phyloP scores from a whole-genome alignment of 2,888 invertebrate genomes.

The Philaethria dido region DNA sequence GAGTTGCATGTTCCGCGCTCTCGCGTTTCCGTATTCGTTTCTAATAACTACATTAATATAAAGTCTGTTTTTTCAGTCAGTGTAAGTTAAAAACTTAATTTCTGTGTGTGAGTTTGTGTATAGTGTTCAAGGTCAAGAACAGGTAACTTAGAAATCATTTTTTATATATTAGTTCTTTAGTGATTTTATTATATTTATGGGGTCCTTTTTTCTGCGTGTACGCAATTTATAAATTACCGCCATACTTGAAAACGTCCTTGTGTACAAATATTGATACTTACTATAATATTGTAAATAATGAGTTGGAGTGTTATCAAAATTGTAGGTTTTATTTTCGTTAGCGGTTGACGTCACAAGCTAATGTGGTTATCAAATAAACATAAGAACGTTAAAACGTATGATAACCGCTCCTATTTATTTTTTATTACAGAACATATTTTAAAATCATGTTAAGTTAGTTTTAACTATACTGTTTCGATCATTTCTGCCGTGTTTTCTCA shows the following conservation, averaged over 20 bases:
- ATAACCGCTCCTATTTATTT: conserved; percentile 33
- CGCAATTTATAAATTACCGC: conserved; percentile 19
- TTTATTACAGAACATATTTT: conserved; percentile 6
- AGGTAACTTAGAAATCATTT: conserved; percentile 17
- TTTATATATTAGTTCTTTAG: background rate
- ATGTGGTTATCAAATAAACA: conserved; percentile 44
- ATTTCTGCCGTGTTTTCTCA: background rate
- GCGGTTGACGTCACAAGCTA: conserved; percentile 36
- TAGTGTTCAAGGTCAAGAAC: conserved; percentile 20
- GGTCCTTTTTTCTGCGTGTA: conserved; percentile 21
- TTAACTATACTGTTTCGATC: background rate
- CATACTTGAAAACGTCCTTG: background rate
- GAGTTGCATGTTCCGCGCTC: conserved; percentile 53
- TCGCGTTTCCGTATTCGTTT: conserved; percentile 20
- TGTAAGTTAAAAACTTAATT: conserved; percentile 31
- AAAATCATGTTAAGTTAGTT: background rate
- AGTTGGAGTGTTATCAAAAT: conserved; percentile 11
- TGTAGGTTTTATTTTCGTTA: conserved; percentile 29
- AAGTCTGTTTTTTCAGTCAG: conserved; percentile 21
- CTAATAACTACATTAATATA: conserved; percentile 25
- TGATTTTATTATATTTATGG: background rate
- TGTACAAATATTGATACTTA: background rate
- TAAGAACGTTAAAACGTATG: conserved; percentile 39
- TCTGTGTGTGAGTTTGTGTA: conserved; percentile 34
- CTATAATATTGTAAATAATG: conserved; percentile 2